Conservation (phyloP, 2,113 vertebrate species). For the Barbus barbus region DNA sequence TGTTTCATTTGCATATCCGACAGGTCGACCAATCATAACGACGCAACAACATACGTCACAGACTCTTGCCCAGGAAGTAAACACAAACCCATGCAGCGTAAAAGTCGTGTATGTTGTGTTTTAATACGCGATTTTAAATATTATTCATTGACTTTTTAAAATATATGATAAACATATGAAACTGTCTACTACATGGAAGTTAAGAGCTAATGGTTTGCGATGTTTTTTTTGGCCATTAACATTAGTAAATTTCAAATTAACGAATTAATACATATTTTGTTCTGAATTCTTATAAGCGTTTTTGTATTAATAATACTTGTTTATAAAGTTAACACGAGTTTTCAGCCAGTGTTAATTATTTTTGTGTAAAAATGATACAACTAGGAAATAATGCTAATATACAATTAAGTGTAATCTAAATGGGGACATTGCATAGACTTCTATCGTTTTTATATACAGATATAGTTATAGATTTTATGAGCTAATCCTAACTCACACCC, state of each 20-base stretch:
- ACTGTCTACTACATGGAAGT: too few species aligned
- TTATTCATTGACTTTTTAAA: too few species aligned
- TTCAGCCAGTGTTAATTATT: background rate
- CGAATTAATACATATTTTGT: background rate
- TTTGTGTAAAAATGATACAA: background rate
- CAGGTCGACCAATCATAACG: slow-evolving; percentile 8
- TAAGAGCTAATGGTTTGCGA: background rate
- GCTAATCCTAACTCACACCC: too few species aligned
- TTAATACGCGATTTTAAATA: background rate
- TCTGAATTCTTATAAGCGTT: background rate
- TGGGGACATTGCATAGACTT: background rate
- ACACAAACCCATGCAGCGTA: background rate
- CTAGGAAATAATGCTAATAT: background rate
- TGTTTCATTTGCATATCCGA: background rate
- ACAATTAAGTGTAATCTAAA: background rate
- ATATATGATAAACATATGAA: too few species aligned
- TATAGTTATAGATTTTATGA: too few species aligned
- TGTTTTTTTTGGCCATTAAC: background rate
- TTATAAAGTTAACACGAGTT: background rate
- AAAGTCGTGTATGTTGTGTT: background rate
- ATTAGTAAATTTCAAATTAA: background rate
- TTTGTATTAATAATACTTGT: background rate
- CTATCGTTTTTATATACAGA: background rate
- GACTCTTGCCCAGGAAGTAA: background rate
- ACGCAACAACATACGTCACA: background rate